These are phyloP conservation scores for Drosophila triauraria DNA, from an alignment of 1,140 invertebrate species.

Conservation along the genomic window DNA sequence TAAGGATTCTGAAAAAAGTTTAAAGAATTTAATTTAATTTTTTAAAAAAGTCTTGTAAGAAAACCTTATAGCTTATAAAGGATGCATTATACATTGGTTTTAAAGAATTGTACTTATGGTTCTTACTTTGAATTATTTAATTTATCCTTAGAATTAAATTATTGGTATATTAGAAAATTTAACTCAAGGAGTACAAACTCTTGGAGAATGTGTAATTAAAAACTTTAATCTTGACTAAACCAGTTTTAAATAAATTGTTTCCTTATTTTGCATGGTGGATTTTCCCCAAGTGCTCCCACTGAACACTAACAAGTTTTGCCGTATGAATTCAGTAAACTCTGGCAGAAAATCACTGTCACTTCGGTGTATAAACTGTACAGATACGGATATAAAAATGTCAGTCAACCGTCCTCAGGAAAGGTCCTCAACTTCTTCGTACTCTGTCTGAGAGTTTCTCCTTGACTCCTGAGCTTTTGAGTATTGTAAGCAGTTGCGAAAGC, in stretches of 20 bases:
- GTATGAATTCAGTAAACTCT: conserved; percentile 14
- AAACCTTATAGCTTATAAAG: too few species aligned
- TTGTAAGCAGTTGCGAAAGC: conserved; percentile 53
- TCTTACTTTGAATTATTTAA: too few species aligned
- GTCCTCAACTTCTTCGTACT: background rate
- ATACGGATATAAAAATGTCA: conserved; percentile 34
- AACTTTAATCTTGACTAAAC: too few species aligned
- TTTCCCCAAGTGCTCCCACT: conserved; percentile 10
- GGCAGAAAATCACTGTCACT: conserved; percentile 60
- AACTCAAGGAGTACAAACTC: too few species aligned
- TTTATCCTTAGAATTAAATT: too few species aligned
- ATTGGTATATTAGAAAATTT: too few species aligned
- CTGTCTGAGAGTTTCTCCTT: conserved; percentile 10
- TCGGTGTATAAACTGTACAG: conserved; percentile 41
- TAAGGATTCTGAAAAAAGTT: background rate
- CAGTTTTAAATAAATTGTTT: background rate
- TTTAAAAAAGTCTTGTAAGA: too few species aligned
- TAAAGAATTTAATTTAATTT: too few species aligned
- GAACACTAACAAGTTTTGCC: conserved; percentile 13
- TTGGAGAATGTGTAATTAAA: too few species aligned
- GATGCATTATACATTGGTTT: too few species aligned
- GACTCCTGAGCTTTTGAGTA: conserved; percentile 48
- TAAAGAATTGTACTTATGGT: too few species aligned
- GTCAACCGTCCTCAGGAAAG: background rate
- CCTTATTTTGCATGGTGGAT: background rate